Base-by-base conservation (phyloP, 92 coral and sea anemone species). In the Epizoanthus fatuus region DNA sequence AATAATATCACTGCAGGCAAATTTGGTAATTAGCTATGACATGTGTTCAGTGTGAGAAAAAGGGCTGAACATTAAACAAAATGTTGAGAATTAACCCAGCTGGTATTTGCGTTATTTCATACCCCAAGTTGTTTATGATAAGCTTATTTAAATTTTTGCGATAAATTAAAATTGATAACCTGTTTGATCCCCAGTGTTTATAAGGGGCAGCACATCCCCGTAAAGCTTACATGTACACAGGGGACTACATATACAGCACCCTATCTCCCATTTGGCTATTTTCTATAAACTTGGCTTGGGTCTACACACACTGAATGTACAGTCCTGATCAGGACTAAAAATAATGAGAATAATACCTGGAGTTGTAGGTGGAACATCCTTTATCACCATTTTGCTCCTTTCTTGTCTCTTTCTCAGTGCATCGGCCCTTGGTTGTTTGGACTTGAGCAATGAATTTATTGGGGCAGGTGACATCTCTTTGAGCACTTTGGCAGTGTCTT, bases 351-450 rank as follows among this genome's bases (percentile, higher is more conserved):
- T 19, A 83, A 57, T 49, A 83, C 70, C 83, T 20, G 84, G 78
- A 62, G 29, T 65, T 55, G 86, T 84, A 49, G 92, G 75, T 64
- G 92, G 92, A 49, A 85, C 79, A 85, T 89, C 92, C 57, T 69
- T 54, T 47, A 63, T 57, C 20, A 63, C 55, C 69, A 84, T 89
- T 63, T 72, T 73, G 20, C 57, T 79, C 70, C 89, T 77, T 42
- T 85, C 89, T 5, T 35, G 37, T 45, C 80, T 29, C 56, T 76
- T 85, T 17, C 70, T 70, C 7, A 69, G 29, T 10, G 90, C 90
- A 40, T 80, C 83, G 10, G 74, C 75, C 86, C 29, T 72, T 8
- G 86, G 71, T 39, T 89, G 89, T 73, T 89, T 89, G 22, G 37
- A 22, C 19, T 75, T 54, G 10, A 89, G 79, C 85, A 79, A 80